These are phyloP conservation scores for Stercorarius parasiticus DNA, from an alignment of 2,113 vertebrate genomes.

Conservation along the genomic window DNA sequence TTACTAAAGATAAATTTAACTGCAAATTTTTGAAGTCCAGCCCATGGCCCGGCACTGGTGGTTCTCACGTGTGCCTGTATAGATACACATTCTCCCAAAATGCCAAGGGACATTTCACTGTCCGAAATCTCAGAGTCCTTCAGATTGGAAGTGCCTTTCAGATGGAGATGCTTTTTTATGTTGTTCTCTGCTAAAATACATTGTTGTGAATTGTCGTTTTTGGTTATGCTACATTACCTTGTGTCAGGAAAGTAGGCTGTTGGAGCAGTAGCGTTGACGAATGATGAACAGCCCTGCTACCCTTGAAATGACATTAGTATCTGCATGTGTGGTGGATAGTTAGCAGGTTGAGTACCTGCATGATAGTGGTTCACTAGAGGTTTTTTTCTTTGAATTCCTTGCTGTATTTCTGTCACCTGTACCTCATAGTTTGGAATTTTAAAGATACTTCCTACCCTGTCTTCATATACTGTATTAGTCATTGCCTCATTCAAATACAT, in stretches of 20 bases:
- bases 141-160: background rate
- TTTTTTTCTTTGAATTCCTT: background rate
- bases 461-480: background rate
- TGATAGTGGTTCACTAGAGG: background rate
- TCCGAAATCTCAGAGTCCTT: background rate
- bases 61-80: rapidly evolving
- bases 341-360: background rate
- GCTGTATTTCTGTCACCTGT: background rate
- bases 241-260: background rate
- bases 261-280: background rate
- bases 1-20: background rate
- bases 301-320: background rate
- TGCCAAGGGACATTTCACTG: background rate
- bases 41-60: rapidly evolving
- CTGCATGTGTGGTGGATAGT: background rate
- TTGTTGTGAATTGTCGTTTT: background rate
- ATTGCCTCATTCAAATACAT: background rate
- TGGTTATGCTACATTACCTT: background rate
- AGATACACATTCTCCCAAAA: background rate
- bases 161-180: background rate
- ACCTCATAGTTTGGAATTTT: background rate
- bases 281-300: background rate
- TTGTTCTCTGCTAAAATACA: background rate
- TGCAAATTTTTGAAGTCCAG: background rate
- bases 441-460: background rate